Percentiles rank a stretch among this genome's conserved stretches.
Conservation (phyloP, 1,140 invertebrate species). For the Globodera rostochiensis region DNA sequence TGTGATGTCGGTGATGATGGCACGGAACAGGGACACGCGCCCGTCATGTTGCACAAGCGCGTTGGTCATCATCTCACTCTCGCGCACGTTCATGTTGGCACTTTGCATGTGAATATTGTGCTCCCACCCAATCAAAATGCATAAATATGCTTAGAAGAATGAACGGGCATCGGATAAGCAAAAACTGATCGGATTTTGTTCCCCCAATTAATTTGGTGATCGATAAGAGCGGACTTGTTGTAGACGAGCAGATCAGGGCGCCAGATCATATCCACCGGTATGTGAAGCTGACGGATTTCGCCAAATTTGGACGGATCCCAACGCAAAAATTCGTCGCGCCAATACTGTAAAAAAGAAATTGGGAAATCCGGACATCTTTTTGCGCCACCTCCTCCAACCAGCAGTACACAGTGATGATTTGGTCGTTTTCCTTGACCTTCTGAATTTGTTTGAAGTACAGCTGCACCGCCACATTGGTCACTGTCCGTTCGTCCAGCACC, state of each 20-base stretch:
- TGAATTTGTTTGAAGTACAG: constrained; percentile 65
- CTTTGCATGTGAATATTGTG: constrained; percentile 30
- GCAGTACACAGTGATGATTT: constrained; percentile 62
- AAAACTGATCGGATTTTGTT: background rate
- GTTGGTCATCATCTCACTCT: constrained; percentile 63
- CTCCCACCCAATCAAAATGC: background rate
- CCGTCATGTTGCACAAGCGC: constrained; percentile 57
- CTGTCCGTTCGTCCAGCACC: constrained; percentile 46
- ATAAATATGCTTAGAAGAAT: no score
- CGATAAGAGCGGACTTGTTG: constrained; percentile 31
- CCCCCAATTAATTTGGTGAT: background rate
- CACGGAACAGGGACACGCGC: constrained; percentile 58
- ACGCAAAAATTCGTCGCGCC: constrained; percentile 39
- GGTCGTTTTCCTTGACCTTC: constrained; percentile 62
- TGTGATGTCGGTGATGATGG: constrained; percentile 63
- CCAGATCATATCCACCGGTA: constrained; percentile 40
- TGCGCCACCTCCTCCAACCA: constrained; percentile 54
- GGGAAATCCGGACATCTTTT: no score
- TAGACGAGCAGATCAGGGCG: constrained; percentile 45
- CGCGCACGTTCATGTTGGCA: constrained; percentile 63
- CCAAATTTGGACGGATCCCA: constrained; percentile 41
- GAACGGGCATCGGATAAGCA: background rate
- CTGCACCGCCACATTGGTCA: constrained; percentile 62
- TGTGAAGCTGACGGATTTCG: constrained; percentile 35
- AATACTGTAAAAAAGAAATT: constrained; percentile 33